Base-by-base conservation (phyloP, 2,113 vertebrate genomes). In the Emydocephalus ijimae region DNA sequence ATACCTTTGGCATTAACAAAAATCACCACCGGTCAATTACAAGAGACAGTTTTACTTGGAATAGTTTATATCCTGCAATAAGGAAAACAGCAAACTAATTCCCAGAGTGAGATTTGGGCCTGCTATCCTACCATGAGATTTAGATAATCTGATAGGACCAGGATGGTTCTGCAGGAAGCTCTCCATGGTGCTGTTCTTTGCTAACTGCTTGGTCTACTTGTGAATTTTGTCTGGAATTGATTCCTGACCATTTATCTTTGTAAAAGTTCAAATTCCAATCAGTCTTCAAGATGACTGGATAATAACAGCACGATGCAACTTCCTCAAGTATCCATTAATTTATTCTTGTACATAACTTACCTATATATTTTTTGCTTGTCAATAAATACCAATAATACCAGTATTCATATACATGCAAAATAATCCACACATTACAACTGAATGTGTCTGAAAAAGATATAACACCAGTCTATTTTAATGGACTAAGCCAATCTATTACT, bases 121-220 rank as follows among this genome's bases (percentile, higher is more conserved):
- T 20, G 34, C 34, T 81, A 64, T 50, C 43, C 24, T 90, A 45
- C 43, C 50, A 69, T 50, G 14, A 45, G 5, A 20, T 4, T 55
- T 81, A n/a, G 12, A 54, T 69, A 64, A 14, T 34, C 64, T 69
- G 12, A 69, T 69, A 69, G 12, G n/a, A 69, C 14, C 29, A 34
- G 64, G 64, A n/a, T 10, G 3, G 24, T 24, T 45, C n/a, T 24
- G 3, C 34, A 18, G 55, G 34, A 43, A 86, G 74, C 74, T 86
- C 14, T 91, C 90, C 90, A 86, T 20, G 74, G 90, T 91, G 34
- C 90, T 91, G 90, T n/a, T 57, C 23, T 23, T 57, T 85, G 39
- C 39, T 56, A 26, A 85, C 26, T 29, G 26, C 23, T 26, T 45
- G 54, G 15, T 57, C 64, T 57, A 43, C 24, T 43, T 55, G 56